Evolutionary conservation across 2,888 invertebrate genomes (phyloP).

Genomic region (Aromia moschata): DNA sequence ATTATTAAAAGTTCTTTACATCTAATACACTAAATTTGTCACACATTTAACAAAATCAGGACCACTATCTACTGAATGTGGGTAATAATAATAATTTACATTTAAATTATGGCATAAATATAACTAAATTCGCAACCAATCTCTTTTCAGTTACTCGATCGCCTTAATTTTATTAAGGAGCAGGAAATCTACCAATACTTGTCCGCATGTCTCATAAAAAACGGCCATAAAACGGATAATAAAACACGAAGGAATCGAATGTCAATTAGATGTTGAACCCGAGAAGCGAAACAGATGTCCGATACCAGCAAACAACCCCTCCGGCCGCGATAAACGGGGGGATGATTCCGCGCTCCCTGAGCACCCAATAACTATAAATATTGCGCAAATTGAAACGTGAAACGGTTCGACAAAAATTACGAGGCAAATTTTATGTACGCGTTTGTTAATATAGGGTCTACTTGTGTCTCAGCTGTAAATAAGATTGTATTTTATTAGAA

Average conservation of each 20-base stretch:
- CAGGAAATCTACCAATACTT: not conserved
- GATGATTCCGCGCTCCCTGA: slow-evolving; percentile 47
- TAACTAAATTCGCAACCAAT: too few species aligned
- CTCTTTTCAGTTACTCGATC: not conserved
- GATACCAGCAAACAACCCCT: slow-evolving; percentile 48
- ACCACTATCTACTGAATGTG: too few species aligned
- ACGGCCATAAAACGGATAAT: slow-evolving; percentile 38
- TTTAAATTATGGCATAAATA: too few species aligned
- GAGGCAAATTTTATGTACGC: not conserved
- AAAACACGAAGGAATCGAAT: slow-evolving; percentile 50
- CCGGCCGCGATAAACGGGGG: slow-evolving; percentile 50
- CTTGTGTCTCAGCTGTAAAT: too few species aligned
- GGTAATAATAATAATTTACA: too few species aligned
- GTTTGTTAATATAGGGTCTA: too few species aligned
- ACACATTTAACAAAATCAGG: too few species aligned
- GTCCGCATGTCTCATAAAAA: slow-evolving; percentile 5
- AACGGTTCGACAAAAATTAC: slow-evolving; percentile 4
- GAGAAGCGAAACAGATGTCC: slow-evolving; percentile 53
- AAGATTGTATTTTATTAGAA: too few species aligned
- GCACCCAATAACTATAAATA: slow-evolving; percentile 56
- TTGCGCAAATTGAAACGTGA: slow-evolving; percentile 53
- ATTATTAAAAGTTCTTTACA: too few species aligned
- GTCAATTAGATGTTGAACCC: slow-evolving; percentile 52
- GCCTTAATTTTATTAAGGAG: not conserved
- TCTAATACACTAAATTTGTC: too few species aligned